These are phyloP conservation scores for Arbacia lixula DNA, from an alignment of 53 echinoderm and acorn worm species.

Conservation along the genomic window DNA sequence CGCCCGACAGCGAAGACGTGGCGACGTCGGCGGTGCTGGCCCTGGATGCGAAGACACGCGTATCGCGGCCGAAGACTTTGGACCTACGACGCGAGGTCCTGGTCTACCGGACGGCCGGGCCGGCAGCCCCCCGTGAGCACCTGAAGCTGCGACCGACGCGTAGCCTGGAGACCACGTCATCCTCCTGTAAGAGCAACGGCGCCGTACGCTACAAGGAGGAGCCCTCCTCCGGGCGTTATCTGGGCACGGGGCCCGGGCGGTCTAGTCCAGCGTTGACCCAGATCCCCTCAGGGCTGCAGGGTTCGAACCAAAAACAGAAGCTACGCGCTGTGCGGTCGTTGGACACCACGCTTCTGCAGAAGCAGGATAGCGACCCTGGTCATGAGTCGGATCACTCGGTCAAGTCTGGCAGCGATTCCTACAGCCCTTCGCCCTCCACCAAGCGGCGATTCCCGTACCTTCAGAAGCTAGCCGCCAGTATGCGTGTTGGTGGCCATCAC, in stretches of 20 bases:
- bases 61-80: slow-evolving; percentile 30
- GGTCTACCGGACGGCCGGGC: slow-evolving; percentile 25
- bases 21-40: slow-evolving; percentile 40
- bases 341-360: slow-evolving; percentile 32
- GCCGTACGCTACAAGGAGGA: slow-evolving; percentile 17
- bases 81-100: slow-evolving; percentile 43
- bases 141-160: slow-evolving; percentile 35
- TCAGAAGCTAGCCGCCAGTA: slow-evolving; percentile 48
- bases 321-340: slow-evolving; percentile 49
- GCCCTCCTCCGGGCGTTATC: background rate
- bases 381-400: slow-evolving; percentile 29
- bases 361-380: background rate
- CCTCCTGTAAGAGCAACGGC: slow-evolving; percentile 26
- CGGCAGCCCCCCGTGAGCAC: slow-evolving; percentile 28
- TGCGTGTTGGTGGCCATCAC: slow-evolving; percentile 50
- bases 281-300: background rate
- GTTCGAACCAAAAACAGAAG: slow-evolving; percentile 40
- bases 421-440: slow-evolving; percentile 43
- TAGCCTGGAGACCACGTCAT: slow-evolving; percentile 30
- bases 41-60: slow-evolving; percentile 36
- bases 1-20: slow-evolving; percentile 20
- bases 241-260: background rate
- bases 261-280: slow-evolving; percentile 29
- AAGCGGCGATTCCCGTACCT: slow-evolving; percentile 53
- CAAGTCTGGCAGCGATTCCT: slow-evolving; percentile 18